Conservation (phyloP, 2,797 vertebrate species). For the Gymnodraco acuticeps region DNA sequence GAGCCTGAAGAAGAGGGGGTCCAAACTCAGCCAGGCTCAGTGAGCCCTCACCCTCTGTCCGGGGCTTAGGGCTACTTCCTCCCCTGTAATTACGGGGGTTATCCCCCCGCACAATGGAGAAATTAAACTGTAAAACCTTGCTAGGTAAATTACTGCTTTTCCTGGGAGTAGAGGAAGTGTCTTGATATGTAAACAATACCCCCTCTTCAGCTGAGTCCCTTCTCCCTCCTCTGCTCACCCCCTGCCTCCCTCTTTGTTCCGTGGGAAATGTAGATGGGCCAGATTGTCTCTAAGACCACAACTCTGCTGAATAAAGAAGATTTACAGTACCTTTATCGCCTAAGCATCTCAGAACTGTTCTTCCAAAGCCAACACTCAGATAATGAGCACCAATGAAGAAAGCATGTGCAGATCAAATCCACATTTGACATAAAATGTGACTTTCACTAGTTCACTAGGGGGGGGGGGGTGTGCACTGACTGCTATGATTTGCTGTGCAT, state of each 20-base stretch:
- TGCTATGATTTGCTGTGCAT: background rate
- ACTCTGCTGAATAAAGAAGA: conserved; percentile 76
- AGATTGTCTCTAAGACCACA: conserved; percentile 71
- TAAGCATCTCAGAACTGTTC: conserved; percentile 65
- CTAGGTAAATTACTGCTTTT: conserved; percentile 81
- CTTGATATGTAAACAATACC: conserved; percentile 82
- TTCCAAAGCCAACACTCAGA: conserved; percentile 64
- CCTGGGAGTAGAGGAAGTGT: conserved; percentile 75
- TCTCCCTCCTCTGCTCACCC: conserved; percentile 22
- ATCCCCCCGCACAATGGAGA: conserved; percentile 76
- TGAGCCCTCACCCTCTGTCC: conserved; percentile 64
- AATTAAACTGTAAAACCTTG: conserved; percentile 78
- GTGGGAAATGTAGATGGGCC: conserved; percentile 80
- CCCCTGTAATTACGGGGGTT: conserved; percentile 73
- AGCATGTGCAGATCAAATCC: conserved; percentile 1
- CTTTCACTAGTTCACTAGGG: background rate
- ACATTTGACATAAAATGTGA: background rate
- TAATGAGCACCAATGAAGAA: conserved; percentile 36
- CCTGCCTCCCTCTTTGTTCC: conserved; percentile 62
- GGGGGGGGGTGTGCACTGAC: no score
- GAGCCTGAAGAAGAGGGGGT: conserved; percentile 31
- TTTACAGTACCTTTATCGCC: conserved; percentile 73
- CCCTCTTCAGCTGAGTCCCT: conserved; percentile 60
- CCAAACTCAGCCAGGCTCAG: conserved; percentile 32
- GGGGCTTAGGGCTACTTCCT: conserved; percentile 75